A percentile compares a stretch with the other conserved stretches of the same genome.
phyloP scores from a whole-genome alignment of 2,113 vertebrate genomes.

The Toxotes jaculatrix region DNA sequence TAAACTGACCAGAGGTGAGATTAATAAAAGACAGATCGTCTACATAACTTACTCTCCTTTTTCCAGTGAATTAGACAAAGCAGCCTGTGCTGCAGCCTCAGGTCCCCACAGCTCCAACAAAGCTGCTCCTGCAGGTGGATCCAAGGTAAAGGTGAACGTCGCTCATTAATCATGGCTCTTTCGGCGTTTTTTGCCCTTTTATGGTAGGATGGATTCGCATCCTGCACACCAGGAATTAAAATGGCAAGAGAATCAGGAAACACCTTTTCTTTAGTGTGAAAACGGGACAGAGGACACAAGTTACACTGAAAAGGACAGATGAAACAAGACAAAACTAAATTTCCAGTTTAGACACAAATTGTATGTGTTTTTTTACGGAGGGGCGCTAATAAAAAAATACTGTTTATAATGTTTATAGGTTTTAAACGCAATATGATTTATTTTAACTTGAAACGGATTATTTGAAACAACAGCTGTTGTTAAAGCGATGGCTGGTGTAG shows the following conservation, averaged over 20 bases:
- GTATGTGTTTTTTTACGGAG: background rate
- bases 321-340: background rate
- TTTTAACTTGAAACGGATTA: background rate
- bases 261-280: background rate
- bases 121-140: constrained; percentile 72
- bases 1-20: background rate
- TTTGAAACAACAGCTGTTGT: background rate
- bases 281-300: background rate
- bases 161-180: constrained; percentile 75
- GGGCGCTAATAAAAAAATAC: background rate
- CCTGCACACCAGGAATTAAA: constrained; percentile 73
- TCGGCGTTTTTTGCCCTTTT: constrained; percentile 60
- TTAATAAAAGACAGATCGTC: background rate
- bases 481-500: background rate
- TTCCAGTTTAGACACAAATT: background rate
- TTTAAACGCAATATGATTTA: background rate
- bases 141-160: constrained; percentile 74
- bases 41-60: constrained; percentile 49
- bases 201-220: constrained; percentile 67
- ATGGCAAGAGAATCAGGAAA: constrained; percentile 38
- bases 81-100: constrained; percentile 40
- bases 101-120: constrained; percentile 52
- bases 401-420: background rate
- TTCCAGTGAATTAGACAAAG: constrained; percentile 28
- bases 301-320: background rate